A percentile compares a stretch with the other conserved stretches of the same genome.
Evolutionary conservation across 2,797 vertebrate species (phyloP).

Genomic region (Vultur gryphus): DNA sequence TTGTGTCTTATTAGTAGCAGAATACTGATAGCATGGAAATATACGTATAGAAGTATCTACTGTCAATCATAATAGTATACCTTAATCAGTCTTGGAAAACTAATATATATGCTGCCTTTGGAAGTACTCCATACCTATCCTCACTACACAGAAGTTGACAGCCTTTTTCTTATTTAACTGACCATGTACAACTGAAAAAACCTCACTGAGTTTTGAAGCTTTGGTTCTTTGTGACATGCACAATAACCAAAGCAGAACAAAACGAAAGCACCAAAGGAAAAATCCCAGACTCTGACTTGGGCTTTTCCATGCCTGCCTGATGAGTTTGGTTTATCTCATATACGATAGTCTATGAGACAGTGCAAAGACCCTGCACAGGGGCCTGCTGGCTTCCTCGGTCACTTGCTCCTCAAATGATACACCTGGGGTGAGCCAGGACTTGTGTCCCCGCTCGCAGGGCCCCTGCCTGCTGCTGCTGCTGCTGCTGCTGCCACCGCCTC

Average conservation of each 20-base stretch:
- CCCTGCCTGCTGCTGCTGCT: background rate
- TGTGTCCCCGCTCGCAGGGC: background rate
- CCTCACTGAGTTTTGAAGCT: background rate
- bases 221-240: accelerated
- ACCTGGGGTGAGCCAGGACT: background rate
- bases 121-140: background rate
- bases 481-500: background rate
- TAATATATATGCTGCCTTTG: background rate
- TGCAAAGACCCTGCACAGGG: background rate
- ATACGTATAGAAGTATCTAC: background rate
- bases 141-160: background rate
- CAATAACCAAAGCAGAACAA: background rate
- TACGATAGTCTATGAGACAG: background rate
- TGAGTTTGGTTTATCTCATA: background rate
- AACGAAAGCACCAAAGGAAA: background rate
- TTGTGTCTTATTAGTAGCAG: background rate
- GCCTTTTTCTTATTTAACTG: background rate
- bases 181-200: background rate
- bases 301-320: background rate
- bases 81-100: background rate
- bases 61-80: background rate
- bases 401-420: accelerated
- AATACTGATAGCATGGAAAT: background rate
- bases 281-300: background rate
- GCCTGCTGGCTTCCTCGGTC: background rate